phyloP scores from a whole-genome alignment of 2,888 invertebrate species.

The Hylaea fasciaria region DNA sequence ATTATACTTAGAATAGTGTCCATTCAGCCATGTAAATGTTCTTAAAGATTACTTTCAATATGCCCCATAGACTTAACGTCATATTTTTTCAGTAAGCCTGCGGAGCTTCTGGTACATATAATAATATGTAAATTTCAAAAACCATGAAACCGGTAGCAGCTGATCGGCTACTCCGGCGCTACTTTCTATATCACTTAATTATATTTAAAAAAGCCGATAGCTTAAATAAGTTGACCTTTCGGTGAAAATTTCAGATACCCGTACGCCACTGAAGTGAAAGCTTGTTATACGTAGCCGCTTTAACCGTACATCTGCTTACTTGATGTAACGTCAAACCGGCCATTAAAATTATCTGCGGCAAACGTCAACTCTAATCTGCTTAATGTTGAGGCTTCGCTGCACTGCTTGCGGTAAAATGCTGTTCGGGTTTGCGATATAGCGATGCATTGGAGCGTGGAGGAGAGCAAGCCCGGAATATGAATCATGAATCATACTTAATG shows the following conservation, averaged over 20 bases:
- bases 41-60: no score
- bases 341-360: slow-evolving; percentile 72
- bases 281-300: slow-evolving; percentile 55
- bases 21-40: no score
- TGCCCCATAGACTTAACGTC: no score
- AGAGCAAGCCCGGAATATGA: slow-evolving; percentile 23
- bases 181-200: slow-evolving; percentile 39
- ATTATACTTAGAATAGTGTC: no score
- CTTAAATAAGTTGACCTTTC: slow-evolving; percentile 52
- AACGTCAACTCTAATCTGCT: slow-evolving; percentile 75
- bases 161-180: neutral
- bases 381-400: slow-evolving; percentile 40
- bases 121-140: no score
- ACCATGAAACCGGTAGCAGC: slow-evolving; percentile 20
- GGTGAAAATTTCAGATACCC: slow-evolving; percentile 45
- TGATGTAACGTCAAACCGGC: slow-evolving; percentile 61
- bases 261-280: slow-evolving; percentile 57
- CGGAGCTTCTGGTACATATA: no score
- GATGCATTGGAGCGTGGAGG: slow-evolving; percentile 40
- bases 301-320: slow-evolving; percentile 50
- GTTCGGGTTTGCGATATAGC: slow-evolving; percentile 32
- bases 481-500: neutral
- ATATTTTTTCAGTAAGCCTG: no score
- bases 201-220: slow-evolving; percentile 40
- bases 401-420: slow-evolving; percentile 30